phyloP scores from a whole-genome alignment of 2,113 vertebrate genomes.

The Chaetorhynchus papuensis region DNA sequence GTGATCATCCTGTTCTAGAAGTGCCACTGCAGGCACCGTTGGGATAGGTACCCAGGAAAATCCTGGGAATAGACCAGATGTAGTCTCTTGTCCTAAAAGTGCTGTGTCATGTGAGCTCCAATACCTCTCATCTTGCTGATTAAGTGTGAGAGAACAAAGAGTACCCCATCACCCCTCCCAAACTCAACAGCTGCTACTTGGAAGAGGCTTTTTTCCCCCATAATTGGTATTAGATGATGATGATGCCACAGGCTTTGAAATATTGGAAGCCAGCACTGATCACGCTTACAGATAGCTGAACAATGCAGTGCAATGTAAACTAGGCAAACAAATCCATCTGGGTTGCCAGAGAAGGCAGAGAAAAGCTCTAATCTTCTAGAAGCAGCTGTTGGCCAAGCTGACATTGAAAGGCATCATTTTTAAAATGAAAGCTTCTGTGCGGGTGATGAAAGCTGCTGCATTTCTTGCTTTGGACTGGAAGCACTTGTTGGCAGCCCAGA shows the following conservation, averaged over 20 bases:
- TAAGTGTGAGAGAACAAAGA: conserved; percentile 41
- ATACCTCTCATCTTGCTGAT: conserved; percentile 30
- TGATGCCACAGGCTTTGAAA: conserved; percentile 61
- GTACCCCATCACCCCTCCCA: conserved; percentile 26
- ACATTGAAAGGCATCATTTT: conserved; percentile 65
- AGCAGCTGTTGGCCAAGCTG: conserved; percentile 68
- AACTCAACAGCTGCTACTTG: conserved; percentile 64
- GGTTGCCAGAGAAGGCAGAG: conserved; percentile 66
- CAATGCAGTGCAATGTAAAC: conserved; percentile 64
- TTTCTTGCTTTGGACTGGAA: conserved; percentile 60
- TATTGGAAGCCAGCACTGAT: conserved; percentile 63
- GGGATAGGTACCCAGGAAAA: background rate
- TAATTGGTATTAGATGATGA: conserved; percentile 64
- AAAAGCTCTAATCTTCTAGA: conserved; percentile 69
- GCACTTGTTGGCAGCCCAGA: conserved; percentile 18
- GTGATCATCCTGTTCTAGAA: background rate
- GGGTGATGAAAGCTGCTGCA: conserved; percentile 55
- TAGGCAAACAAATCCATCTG: conserved; percentile 67
- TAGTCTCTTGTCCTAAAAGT: conserved; percentile 5
- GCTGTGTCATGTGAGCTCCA: conserved; percentile 10
- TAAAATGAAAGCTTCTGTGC: conserved; percentile 60
- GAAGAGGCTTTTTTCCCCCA: conserved; percentile 32
- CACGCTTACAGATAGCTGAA: conserved; percentile 65
- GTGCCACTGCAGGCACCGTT: background rate
- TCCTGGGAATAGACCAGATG: background rate